Evolutionary conservation across 2,113 vertebrate species (phyloP).

Genomic region (Polyodon spathula): DNA sequence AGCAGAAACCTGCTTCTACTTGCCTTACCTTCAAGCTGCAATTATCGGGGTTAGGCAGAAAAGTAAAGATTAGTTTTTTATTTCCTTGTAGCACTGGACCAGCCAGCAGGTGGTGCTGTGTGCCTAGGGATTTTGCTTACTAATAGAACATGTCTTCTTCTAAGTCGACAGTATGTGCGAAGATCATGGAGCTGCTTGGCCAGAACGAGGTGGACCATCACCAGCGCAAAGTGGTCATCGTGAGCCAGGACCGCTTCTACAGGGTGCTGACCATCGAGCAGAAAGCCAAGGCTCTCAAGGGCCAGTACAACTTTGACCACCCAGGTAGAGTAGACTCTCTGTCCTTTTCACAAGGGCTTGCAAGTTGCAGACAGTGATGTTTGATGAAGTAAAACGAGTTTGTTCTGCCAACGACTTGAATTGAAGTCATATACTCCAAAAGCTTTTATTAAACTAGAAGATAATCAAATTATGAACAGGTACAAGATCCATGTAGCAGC

Average conservation of each 20-base stretch:
- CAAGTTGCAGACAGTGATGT: neutral
- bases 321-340: conserved; percentile 36
- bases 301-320: conserved; percentile 96
- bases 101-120: neutral
- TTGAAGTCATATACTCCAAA: too few species aligned
- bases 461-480: too few species aligned
- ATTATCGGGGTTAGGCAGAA: too few species aligned
- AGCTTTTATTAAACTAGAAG: too few species aligned
- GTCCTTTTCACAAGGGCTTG: neutral
- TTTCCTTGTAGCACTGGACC: neutral
- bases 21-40: too few species aligned
- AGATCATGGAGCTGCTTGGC: conserved; percentile 96
- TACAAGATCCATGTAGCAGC: too few species aligned
- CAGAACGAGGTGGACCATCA: conserved; percentile 88
- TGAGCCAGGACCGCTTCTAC: conserved; percentile 94
- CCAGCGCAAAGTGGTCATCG: conserved; percentile 82
- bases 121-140: too few species aligned
- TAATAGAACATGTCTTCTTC: neutral
- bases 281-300: conserved; percentile 81
- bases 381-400: too few species aligned
- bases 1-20: too few species aligned
- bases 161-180: conserved; percentile 95
- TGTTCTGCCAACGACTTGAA: too few species aligned
- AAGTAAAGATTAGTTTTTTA: neutral
- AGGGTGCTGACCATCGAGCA: conserved; percentile 80